Percentiles rank a stretch among this genome's conserved stretches.
These are phyloP conservation scores for Blastobasis adustella DNA, from an alignment of 2,888 invertebrate genomes.

Conservation along the genomic window DNA sequence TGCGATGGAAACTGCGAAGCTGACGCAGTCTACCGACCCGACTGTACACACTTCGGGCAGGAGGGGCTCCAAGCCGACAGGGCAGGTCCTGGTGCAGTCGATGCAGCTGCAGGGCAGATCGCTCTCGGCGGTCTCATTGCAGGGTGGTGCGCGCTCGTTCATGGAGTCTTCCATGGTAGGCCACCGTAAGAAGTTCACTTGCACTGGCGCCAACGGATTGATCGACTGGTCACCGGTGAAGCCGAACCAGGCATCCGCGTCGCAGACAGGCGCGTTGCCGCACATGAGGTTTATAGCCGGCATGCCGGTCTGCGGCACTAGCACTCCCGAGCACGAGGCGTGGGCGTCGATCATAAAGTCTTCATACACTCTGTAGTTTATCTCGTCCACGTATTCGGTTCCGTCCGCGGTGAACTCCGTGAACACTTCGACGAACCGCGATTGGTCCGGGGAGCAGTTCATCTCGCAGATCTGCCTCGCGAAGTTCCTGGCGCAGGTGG, in stretches of 20 bases:
- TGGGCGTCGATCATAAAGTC: slow-evolving; percentile 79
- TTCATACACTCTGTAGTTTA: slow-evolving; percentile 71
- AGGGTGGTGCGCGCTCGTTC: slow-evolving; percentile 61
- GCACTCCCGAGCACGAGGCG: slow-evolving; percentile 85
- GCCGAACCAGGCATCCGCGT: slow-evolving; percentile 76
- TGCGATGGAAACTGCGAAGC: slow-evolving; percentile 77
- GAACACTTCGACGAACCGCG: slow-evolving; percentile 45
- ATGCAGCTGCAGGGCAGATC: slow-evolving; percentile 84
- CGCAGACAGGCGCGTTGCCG: slow-evolving; percentile 80
- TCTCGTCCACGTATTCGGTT: slow-evolving; percentile 51
- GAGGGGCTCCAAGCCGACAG: slow-evolving; percentile 54
- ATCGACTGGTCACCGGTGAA: slow-evolving; percentile 74
- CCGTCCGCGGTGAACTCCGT: slow-evolving; percentile 22
- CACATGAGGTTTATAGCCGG: slow-evolving; percentile 88
- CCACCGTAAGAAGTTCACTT: slow-evolving; percentile 73
- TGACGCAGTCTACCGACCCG: slow-evolving; percentile 75
- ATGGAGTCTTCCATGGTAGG: slow-evolving; percentile 53
- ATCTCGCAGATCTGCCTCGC: slow-evolving; percentile 85
- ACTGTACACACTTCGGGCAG: slow-evolving; percentile 69
- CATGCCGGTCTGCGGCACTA: slow-evolving; percentile 83
- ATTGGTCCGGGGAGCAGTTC: slow-evolving; percentile 86
- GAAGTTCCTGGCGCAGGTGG: slow-evolving; percentile 86
- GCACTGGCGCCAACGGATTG: slow-evolving; percentile 77
- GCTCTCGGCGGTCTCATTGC: slow-evolving; percentile 73
- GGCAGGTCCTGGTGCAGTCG: slow-evolving; percentile 81